Conservation (phyloP, 2,113 vertebrate species). For the Oceanodroma tethys region DNA sequence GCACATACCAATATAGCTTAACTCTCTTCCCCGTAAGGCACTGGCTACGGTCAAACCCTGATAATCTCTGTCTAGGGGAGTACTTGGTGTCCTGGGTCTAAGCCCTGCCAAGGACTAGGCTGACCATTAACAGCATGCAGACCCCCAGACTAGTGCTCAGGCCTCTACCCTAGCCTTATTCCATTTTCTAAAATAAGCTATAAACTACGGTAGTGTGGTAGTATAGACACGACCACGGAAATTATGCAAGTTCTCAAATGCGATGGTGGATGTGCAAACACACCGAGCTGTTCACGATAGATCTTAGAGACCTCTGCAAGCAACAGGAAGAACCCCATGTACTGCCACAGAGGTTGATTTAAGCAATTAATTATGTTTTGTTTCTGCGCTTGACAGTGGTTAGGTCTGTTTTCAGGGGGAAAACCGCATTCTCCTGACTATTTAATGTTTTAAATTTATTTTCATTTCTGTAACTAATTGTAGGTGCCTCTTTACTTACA, state of each 20-base stretch:
- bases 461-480: background rate
- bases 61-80: background rate
- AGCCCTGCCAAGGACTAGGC: background rate
- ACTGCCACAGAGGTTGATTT: background rate
- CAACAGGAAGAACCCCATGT: background rate
- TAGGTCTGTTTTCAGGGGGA: background rate
- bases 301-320: background rate
- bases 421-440: background rate
- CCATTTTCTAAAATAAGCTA: background rate
- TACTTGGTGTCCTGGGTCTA: background rate
- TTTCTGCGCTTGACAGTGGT: background rate
- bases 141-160: background rate
- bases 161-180: background rate
- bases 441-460: background rate
- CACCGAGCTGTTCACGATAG: background rate
- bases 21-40: background rate
- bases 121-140: background rate
- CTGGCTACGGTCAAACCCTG: background rate
- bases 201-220: background rate
- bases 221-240: accelerated
- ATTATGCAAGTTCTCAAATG: background rate
- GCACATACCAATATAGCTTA: background rate
- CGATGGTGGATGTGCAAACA: background rate
- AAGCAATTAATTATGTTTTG: background rate
- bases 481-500: background rate